These are phyloP conservation scores for Anthonomus grandis DNA, from an alignment of 1,140 invertebrate genomes.

Conservation along the genomic window DNA sequence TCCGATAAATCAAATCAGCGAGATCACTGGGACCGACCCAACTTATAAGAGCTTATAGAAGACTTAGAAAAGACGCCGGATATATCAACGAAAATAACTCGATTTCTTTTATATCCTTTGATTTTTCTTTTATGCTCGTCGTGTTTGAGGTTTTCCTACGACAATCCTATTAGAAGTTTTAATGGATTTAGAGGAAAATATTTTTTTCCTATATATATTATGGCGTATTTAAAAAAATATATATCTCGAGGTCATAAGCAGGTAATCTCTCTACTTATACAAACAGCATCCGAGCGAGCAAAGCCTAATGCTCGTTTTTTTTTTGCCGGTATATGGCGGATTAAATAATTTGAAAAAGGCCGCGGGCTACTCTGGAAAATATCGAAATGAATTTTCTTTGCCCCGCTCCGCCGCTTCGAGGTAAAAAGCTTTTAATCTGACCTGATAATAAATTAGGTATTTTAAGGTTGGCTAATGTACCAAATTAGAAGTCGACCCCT, in stretches of 20 bases:
- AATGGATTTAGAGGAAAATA: background rate
- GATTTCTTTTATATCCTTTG: conserved; percentile 29
- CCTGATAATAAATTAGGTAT: conserved; percentile 9
- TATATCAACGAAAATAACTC: conserved; percentile 27
- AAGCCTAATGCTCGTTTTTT: conserved; percentile 8
- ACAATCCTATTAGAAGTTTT: conserved; percentile 22
- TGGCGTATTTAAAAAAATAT: no score
- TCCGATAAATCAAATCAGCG: conserved; percentile 44
- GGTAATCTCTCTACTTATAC: conserved; percentile 6
- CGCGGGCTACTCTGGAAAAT: conserved; percentile 13
- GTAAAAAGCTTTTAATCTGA: conserved; percentile 14
- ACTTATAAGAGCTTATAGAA: conserved; percentile 36
- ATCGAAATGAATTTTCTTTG: conserved; percentile 19
- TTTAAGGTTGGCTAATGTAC: conserved; percentile 12
- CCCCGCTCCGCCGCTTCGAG: background rate
- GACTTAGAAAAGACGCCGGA: conserved; percentile 28
- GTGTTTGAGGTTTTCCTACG: conserved; percentile 14
- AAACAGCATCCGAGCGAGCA: conserved; percentile 2
- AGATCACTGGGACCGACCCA: conserved; percentile 36
- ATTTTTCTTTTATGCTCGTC: conserved; percentile 20
- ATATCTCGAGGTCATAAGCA: background rate
- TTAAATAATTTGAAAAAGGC: conserved; percentile 18
- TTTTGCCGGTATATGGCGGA: background rate
- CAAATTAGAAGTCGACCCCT: conserved; percentile 6
- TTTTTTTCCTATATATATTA: background rate